A percentile compares a stretch with the other conserved stretches of the same genome.
Conservation (phyloP, 1,140 invertebrate species). For the Acromyrmex echinatior region DNA sequence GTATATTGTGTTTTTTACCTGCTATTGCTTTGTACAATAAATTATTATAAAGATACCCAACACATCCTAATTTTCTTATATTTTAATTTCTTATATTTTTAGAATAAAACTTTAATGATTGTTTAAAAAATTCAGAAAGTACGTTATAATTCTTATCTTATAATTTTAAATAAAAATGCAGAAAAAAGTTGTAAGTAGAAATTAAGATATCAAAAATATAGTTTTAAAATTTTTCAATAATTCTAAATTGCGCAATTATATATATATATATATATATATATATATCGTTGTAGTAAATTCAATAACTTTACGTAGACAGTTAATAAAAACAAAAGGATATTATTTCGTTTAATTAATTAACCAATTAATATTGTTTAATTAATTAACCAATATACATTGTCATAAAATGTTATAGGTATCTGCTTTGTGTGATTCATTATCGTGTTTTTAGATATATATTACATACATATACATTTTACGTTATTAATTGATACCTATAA, state of each 20-base stretch:
- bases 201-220: neutral
- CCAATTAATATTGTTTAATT: neutral
- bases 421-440: neutral
- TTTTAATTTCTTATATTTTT: neutral
- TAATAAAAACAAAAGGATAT: neutral
- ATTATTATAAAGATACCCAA: neutral
- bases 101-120: neutral
- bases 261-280: too few relatives aligned
- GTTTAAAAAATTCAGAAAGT: slow-evolving; percentile 5
- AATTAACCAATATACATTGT: neutral
- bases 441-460: neutral
- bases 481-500: neutral
- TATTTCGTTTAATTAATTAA: neutral
- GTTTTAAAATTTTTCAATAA: neutral
- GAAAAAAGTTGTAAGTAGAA: neutral
- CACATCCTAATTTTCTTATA: too few relatives aligned
- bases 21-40: neutral
- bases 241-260: neutral
- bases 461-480: neutral
- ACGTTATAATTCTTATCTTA: too few relatives aligned
- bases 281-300: neutral
- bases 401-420: neutral
- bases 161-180: too few relatives aligned
- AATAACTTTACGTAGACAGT: neutral
- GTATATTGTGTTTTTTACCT: neutral